Percentiles rank a stretch among this genome's conserved stretches.
These are phyloP conservation scores for Dipodomys ordii DNA, from an alignment of 2,113 vertebrate genomes.

Conservation along the genomic window DNA sequence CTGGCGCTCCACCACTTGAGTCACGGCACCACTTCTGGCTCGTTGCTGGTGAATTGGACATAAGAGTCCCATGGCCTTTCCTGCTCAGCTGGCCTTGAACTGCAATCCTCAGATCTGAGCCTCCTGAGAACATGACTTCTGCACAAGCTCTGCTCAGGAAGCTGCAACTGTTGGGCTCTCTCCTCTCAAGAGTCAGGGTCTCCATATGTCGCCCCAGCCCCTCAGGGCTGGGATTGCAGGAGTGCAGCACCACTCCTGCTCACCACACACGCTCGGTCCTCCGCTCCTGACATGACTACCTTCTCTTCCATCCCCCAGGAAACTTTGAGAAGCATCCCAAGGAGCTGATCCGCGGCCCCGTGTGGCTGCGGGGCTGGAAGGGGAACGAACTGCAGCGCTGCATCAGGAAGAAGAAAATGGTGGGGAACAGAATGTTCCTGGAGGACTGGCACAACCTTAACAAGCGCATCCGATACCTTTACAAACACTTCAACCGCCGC, in stretches of 20 bases:
- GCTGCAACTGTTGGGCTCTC: neutral
- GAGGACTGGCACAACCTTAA: constrained; percentile 92
- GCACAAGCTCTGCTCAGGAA: neutral
- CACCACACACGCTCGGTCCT: no score
- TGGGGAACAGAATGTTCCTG: constrained; percentile 93
- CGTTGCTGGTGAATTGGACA: no score
- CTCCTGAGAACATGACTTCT: neutral
- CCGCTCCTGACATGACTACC: neutral
- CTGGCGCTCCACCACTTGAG: no score
- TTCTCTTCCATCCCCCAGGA: constrained; percentile 85
- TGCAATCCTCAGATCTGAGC: no score
- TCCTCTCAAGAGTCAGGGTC: neutral
- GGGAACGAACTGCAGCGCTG: constrained; percentile 95
- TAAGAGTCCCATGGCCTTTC: no score
- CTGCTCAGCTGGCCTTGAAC: neutral
- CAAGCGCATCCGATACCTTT: constrained; percentile 94
- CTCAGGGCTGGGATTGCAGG: constrained; percentile 53
- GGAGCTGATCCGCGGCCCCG: constrained; percentile 91
- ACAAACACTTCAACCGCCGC: constrained; percentile 92
- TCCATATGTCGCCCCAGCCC: no score
- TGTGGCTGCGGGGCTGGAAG: constrained; percentile 93
- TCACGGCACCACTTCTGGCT: no score
- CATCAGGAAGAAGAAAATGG: constrained; percentile 92
- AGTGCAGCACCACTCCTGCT: constrained; percentile 89
- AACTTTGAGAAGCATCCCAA: constrained; percentile 94